phyloP scores from a whole-genome alignment of 2,113 vertebrate species.

The Tetraodon nigroviridis region DNA sequence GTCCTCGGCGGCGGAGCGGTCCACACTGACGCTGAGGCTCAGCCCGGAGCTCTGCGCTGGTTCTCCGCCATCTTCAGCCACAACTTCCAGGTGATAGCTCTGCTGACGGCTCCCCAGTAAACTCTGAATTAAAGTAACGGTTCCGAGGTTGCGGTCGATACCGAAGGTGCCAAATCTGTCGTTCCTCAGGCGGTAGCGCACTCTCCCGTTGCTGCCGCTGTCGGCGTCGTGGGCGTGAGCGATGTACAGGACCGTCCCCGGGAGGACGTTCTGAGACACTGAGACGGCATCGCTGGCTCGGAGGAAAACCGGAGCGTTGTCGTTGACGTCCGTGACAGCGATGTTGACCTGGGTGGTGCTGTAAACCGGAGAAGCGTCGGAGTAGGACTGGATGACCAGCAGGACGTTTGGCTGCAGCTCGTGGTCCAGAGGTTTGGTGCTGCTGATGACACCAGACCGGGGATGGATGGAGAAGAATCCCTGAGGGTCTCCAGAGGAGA shows the following conservation, averaged over 20 bases:
- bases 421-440: slow-evolving; percentile 75
- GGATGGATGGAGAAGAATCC: slow-evolving; percentile 79
- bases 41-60: slow-evolving; percentile 74
- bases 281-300: slow-evolving; percentile 64
- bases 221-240: slow-evolving; percentile 86
- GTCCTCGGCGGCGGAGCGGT: slow-evolving; percentile 57
- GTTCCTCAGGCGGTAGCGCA: slow-evolving; percentile 76
- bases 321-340: slow-evolving; percentile 82
- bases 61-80: slow-evolving; percentile 79
- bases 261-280: slow-evolving; percentile 67
- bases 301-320: slow-evolving; percentile 80
- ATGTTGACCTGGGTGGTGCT: slow-evolving; percentile 84
- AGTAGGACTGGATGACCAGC: slow-evolving; percentile 81
- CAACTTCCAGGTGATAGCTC: slow-evolving; percentile 67
- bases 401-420: slow-evolving; percentile 75
- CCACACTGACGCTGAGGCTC: slow-evolving; percentile 69
- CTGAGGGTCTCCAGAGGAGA: slow-evolving; percentile 83
- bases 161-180: slow-evolving; percentile 58
- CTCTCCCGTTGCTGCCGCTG: slow-evolving; percentile 76
- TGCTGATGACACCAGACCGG: slow-evolving; percentile 79
- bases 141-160: slow-evolving; percentile 75
- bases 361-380: slow-evolving; percentile 65
- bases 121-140: slow-evolving; percentile 73
- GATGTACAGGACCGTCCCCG: slow-evolving; percentile 82
- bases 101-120: slow-evolving; percentile 43